Evolutionary conservation across 2,888 invertebrate species (phyloP), one percentile per base, ranked within the genome.

Genomic region (Lacanobia oleracea): DNA sequence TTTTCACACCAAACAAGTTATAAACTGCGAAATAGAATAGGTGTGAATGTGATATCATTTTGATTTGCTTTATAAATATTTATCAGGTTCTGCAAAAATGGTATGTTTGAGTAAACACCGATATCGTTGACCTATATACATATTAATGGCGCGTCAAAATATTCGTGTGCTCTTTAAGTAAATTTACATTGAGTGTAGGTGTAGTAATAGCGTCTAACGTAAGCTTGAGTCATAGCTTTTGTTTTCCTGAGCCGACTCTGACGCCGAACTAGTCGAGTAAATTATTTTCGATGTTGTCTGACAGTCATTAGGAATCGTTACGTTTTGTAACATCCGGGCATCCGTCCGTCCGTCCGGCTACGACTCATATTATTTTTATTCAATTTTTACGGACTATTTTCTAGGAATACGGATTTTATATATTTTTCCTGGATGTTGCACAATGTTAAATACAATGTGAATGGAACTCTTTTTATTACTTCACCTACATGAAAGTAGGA

Each of bases 301-400:
- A n/a, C n/a, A 79, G 80, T 83, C 85, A 82, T 84, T 84, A 81
- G 71, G 78, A 78, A 82, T 69, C 71, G 67, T 72, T 79, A 75
- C 74, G 74, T 81, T 84, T 84, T 82, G 85, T 73, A 84, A 84
- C 85, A 84, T 84, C 84, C 83, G 82, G 84, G 69, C 60, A 64
- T 72, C 57, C 70, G 61, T 73, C 75, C 72, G 27, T 80, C 79
- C 82, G 74, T 74, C 77, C 74, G 61, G 56, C 61, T 68, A 50
- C 60, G 62, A 53, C 45, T 48, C 54, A 43, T 67, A 56, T 69
- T 51, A 51, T 54, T 67, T 67, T 64, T 79, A 48, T 79, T 74
- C 21, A 23, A 23, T 48, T 70, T 63, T 71, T 63, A 70, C 62
- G 16, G 51, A 12, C 27, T n/a, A n/a, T 75, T 75, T 78, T 75